Evolutionary conservation across 2,888 invertebrate species (phyloP), one percentile per base, ranked within the genome.

Genomic region (Operophtera brumata): DNA sequence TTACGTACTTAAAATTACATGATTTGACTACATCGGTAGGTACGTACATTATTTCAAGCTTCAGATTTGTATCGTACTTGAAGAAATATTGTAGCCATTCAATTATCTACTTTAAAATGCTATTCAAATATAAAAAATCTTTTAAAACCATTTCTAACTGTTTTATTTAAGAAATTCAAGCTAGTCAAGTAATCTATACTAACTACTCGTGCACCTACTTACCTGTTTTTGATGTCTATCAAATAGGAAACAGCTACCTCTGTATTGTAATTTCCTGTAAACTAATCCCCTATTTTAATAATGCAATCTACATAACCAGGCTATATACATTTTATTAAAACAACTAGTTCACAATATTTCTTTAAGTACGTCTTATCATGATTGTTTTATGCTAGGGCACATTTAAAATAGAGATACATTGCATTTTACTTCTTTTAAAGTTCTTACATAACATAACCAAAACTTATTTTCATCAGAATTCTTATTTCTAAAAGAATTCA

Each of bases 1-100:
- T 58, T 53, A 54, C n/a, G 45, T 52, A 54, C 42, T 32, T 6
- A 14, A 20, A 51, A 30, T 12, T 36, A 34, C 12, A 48, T 37
- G 26, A 42, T 52, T 43, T 42, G 35, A 13, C 47, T 54, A n/a
- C n/a, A n/a, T n/a, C n/a, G n/a, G n/a, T n/a, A 37, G 44, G 42
- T 57, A 64, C 57, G 55, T 62, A 58, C 47, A 42, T 47, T 46
- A 44, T 48, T 41, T 52, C 30, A 64, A 62, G 64, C 64, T 64
- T 58, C 48, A 59, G 32, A 44, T 53, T 35, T 39, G 36, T 57
- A 5, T 9, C 30, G 9, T 30, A 34, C 34, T 36, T 36, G 8
- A 13, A 36, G 36, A 13, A 36, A 36, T 13, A 36, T 30, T 9
- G 30, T 9, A 30, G 9, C 2, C 30, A 30, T 30, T 30, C 2